Evolutionary conservation across 2,113 vertebrate species (phyloP).

Genomic region (Cariama cristata): DNA sequence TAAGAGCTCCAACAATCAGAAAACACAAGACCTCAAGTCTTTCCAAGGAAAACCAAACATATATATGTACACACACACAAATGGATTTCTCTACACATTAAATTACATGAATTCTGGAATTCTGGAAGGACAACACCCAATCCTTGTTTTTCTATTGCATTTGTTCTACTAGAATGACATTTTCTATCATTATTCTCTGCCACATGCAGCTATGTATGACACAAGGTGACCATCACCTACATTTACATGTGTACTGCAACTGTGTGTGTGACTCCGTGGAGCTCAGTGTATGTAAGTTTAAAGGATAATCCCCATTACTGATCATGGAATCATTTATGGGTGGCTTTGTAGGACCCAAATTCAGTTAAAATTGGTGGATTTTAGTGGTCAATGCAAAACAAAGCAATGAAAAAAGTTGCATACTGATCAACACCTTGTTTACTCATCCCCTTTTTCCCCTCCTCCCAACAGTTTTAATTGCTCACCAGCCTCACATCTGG

Average conservation of each 20-base stretch:
- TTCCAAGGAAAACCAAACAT: background rate
- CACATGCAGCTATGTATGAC: background rate
- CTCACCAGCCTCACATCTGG: background rate
- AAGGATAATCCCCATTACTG: background rate
- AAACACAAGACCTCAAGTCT: background rate
- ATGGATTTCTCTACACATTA: background rate
- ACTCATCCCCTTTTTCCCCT: background rate
- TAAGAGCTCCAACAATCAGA: no score
- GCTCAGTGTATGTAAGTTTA: background rate
- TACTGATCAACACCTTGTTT: background rate
- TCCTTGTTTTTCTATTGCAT: background rate
- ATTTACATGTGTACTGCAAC: background rate
- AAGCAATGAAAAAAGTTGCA: background rate
- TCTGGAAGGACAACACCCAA: background rate
- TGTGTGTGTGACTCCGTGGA: background rate
- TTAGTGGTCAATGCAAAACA: background rate
- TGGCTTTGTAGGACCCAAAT: background rate
- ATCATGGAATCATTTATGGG: background rate
- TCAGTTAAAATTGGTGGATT: background rate
- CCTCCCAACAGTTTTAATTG: background rate
- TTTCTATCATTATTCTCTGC: background rate
- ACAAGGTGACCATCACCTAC: background rate
- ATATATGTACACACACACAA: fast-evolving
- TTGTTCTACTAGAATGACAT: background rate
- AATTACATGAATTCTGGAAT: background rate